Evolutionary conservation across 1,140 invertebrate genomes (phyloP).

Genomic region (Thaumatotibia leucotreta): DNA sequence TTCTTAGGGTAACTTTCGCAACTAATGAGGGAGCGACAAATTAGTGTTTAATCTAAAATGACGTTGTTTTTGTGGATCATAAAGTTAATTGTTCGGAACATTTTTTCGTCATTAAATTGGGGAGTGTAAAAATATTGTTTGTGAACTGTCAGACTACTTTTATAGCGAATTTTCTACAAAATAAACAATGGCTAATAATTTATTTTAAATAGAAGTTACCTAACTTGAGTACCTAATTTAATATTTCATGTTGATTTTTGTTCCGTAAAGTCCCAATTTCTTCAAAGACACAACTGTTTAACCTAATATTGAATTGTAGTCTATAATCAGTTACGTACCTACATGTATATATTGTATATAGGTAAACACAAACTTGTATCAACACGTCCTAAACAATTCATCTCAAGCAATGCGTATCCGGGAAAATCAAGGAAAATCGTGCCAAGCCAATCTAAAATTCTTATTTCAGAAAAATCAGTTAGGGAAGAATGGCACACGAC

Average conservation of each 20-base stretch:
- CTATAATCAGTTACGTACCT: no score
- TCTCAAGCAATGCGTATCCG: conserved; percentile 18
- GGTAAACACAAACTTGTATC: no score
- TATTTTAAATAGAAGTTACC: no score
- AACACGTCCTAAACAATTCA: conserved; percentile 28
- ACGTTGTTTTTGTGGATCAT: not conserved
- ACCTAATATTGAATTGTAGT: not conserved
- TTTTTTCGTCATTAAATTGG: not conserved
- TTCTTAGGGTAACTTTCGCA: conserved; percentile 17
- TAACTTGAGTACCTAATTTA: no score
- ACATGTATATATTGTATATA: no score
- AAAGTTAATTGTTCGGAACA: not conserved
- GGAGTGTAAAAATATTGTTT: not conserved
- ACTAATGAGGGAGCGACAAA: conserved; percentile 16
- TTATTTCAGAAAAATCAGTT: conserved; percentile 10
- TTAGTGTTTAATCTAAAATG: conserved; percentile 18
- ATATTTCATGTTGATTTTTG: no score
- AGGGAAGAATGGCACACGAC: conserved; percentile 4
- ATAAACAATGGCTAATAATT: not conserved
- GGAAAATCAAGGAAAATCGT: not conserved
- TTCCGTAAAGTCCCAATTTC: no score
- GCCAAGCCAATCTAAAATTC: conserved; percentile 5
- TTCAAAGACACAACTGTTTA: not conserved
- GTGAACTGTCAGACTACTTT: no score
- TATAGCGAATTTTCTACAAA: no score